Percentiles rank a stretch among this genome's conserved stretches.
Evolutionary conservation across 2,797 vertebrate genomes (phyloP).

Genomic region (Poeciliopsis paucimaculata): DNA sequence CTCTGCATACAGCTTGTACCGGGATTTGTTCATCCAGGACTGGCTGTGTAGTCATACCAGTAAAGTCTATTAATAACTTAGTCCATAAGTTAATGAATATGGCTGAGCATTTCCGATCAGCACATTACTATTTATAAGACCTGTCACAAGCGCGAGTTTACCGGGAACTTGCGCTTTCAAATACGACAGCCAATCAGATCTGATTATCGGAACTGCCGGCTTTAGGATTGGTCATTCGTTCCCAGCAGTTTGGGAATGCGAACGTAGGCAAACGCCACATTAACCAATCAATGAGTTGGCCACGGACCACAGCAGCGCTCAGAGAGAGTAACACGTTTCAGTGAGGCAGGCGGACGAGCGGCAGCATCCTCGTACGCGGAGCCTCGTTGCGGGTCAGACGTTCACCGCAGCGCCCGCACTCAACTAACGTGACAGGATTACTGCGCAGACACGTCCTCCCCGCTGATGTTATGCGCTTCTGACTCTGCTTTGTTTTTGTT

Average conservation of each 20-base stretch:
- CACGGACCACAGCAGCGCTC: conserved; percentile 57
- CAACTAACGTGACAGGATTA: conserved; percentile 16
- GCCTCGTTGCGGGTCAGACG: conserved; percentile 35
- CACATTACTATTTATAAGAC: conserved; percentile 32
- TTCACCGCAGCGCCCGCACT: conserved; percentile 27
- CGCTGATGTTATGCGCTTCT: conserved; percentile 16
- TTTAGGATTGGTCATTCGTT: conserved; percentile 59
- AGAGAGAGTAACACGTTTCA: conserved; percentile 36
- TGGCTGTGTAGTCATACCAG: neutral
- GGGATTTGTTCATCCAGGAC: neutral
- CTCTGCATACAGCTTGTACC: neutral
- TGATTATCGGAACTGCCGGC: fast-evolving
- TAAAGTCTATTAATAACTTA: neutral
- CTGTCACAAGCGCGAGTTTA: conserved; percentile 16
- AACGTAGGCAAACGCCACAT: conserved; percentile 49
- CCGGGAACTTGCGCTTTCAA: conserved; percentile 30
- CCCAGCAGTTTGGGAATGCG: conserved; percentile 60
- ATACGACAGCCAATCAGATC: conserved; percentile 38
- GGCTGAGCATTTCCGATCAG: neutral
- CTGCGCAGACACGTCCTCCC: conserved; percentile 21
- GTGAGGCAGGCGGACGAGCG: conserved; percentile 23
- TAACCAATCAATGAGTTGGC: conserved; percentile 71
- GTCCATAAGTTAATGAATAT: neutral
- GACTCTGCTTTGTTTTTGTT: conserved; percentile 6
- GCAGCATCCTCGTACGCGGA: conserved; percentile 39